These are phyloP conservation scores for Sphecodes monilicornis DNA, from an alignment of 2,888 invertebrate species.

Conservation along the genomic window DNA sequence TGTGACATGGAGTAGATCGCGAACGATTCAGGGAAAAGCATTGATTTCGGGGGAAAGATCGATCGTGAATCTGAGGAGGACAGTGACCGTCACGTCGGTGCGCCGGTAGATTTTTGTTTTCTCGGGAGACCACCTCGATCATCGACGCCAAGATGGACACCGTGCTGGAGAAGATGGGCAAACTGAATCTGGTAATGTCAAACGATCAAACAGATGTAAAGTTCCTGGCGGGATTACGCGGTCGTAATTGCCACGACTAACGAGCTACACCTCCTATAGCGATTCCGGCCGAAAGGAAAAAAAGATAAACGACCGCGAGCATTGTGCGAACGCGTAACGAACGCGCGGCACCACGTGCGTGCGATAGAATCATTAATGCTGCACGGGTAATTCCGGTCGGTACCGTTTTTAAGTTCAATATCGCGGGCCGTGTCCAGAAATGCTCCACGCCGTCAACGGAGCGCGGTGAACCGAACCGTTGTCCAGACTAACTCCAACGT, in stretches of 20 bases:
- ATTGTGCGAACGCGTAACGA: constrained; percentile 34
- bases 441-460: not conserved
- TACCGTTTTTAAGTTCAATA: constrained; percentile 13
- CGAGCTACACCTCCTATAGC: constrained; percentile 12
- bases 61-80: not conserved
- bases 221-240: constrained; percentile 2
- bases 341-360: constrained; percentile 37
- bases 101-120: not conserved
- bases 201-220: not conserved
- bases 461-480: not conserved
- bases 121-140: not conserved
- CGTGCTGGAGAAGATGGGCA: constrained; percentile 82
- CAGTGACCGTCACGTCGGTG: not conserved
- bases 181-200: constrained; percentile 81
- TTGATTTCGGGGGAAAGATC: not conserved
- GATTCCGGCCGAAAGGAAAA: not conserved
- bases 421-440: not conserved
- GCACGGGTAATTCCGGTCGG: not conserved
- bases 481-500: too few relatives aligned
- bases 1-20: constrained; percentile 6
- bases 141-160: constrained; percentile 77
- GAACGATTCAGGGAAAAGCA: constrained; percentile 25
- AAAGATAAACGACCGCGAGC: not conserved
- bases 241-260: constrained; percentile 8
- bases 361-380: constrained; percentile 11